These are phyloP conservation scores for Erpornis zantholeuca DNA, from an alignment of 2,113 vertebrate genomes.

Conservation along the genomic window DNA sequence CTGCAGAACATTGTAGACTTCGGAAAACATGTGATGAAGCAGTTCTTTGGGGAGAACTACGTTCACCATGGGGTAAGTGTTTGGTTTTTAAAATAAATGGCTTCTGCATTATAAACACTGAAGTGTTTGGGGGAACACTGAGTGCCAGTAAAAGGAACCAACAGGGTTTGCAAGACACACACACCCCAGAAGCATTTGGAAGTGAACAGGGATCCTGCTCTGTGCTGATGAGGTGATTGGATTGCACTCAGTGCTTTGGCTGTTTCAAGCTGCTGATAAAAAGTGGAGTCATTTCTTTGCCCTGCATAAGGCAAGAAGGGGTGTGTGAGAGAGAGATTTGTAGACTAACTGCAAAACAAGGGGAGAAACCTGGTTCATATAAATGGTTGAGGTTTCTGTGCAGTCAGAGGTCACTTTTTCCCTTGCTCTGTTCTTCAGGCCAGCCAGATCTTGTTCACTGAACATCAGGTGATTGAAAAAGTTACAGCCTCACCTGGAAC, in stretches of 20 bases:
- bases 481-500: not conserved
- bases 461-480: not conserved
- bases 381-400: not conserved
- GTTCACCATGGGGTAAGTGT: slow-evolving; percentile 90
- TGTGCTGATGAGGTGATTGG: not conserved
- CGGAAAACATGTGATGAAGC: slow-evolving; percentile 94
- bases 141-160: not conserved
- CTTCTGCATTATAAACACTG: not conserved
- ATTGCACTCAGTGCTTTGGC: not conserved
- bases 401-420: not conserved
- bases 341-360: not conserved
- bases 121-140: not conserved
- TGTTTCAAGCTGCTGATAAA: not conserved
- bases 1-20: slow-evolving; percentile 95
- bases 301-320: not conserved
- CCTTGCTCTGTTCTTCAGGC: not conserved
- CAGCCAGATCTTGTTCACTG: not conserved
- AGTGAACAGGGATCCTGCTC: not conserved
- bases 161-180: not conserved
- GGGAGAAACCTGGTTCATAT: not conserved
- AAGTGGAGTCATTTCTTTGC: not conserved
- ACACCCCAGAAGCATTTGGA: not conserved
- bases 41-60: slow-evolving; percentile 91
- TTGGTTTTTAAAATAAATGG: not conserved
- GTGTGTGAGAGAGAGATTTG: not conserved